phyloP scores from a whole-genome alignment of 2,113 vertebrate genomes.

The Dromiciops gliroides region DNA sequence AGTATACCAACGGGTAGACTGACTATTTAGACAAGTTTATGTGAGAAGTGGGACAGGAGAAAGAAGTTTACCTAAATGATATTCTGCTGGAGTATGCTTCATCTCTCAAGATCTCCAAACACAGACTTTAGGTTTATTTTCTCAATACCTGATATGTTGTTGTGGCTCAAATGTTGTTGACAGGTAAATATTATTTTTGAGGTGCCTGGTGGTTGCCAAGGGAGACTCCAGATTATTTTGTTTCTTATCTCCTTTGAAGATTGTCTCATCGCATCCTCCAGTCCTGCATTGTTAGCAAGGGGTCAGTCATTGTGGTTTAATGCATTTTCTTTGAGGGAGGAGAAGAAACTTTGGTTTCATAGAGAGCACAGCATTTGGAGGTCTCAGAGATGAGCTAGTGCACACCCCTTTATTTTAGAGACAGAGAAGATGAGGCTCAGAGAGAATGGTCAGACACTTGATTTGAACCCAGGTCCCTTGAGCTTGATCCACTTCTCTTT shows the following conservation, averaged over 20 bases:
- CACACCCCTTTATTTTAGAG: background rate
- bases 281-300: background rate
- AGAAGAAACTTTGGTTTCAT: background rate
- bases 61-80: background rate
- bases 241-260: background rate
- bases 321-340: background rate
- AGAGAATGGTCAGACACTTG: background rate
- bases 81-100: too few species aligned
- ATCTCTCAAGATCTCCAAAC: background rate
- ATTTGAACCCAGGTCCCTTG: background rate
- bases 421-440: background rate
- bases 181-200: background rate
- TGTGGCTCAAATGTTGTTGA: rapidly evolving
- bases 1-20: too few species aligned
- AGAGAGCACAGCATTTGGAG: background rate
- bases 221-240: background rate
- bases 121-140: background rate
- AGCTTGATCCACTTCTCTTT: background rate
- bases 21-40: background rate
- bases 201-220: background rate
- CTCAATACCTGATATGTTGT: background rate
- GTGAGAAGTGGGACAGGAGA: background rate
- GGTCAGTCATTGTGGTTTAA: background rate
- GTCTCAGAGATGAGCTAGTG: background rate
- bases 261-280: background rate